A percentile compares a stretch with the other conserved stretches of the same genome.
These are phyloP conservation scores for Piliocolobus tephrosceles DNA, from an alignment of 2,113 vertebrate species.

Conservation along the genomic window DNA sequence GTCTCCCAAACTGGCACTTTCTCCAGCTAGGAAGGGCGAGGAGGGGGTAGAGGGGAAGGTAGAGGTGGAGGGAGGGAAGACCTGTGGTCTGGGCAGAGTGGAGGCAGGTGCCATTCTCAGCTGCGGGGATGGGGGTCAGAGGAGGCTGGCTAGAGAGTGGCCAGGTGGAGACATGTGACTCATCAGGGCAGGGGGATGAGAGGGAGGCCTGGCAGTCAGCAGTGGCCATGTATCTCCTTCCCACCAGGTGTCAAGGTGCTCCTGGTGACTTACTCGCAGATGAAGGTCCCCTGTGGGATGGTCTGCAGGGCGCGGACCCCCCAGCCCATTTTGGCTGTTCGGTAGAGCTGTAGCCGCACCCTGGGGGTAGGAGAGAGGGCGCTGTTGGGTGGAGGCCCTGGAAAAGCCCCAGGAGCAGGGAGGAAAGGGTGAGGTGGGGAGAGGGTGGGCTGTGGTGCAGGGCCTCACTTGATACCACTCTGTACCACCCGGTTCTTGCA, in stretches of 20 bases:
- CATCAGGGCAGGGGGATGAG: neutral
- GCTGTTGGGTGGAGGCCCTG: neutral
- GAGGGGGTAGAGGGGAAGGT: no score
- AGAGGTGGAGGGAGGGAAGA: neutral
- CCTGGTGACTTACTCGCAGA: conserved; percentile 91
- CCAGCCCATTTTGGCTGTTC: conserved; percentile 97
- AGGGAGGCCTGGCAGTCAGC: neutral
- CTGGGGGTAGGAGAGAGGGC: conserved; percentile 75
- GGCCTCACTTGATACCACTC: conserved; percentile 92
- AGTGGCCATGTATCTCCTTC: fast-evolving
- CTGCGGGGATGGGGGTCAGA: neutral
- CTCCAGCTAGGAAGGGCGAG: neutral
- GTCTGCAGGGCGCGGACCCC: conserved; percentile 93
- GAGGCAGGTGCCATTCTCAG: neutral
- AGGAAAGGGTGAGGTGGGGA: neutral
- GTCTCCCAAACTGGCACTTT: neutral
- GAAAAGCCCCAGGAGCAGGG: neutral
- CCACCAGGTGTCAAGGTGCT: no score
- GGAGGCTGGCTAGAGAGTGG: neutral
- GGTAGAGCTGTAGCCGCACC: conserved; percentile 94
- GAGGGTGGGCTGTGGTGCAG: neutral
- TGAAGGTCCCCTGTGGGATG: conserved; percentile 95
- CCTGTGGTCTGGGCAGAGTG: neutral
- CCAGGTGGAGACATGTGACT: neutral
- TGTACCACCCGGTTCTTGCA: conserved; percentile 97